Percentiles rank a stretch among this genome's conserved stretches.
phyloP scores from a whole-genome alignment of 2,888 invertebrate genomes.

The Orthosia gracilis region DNA sequence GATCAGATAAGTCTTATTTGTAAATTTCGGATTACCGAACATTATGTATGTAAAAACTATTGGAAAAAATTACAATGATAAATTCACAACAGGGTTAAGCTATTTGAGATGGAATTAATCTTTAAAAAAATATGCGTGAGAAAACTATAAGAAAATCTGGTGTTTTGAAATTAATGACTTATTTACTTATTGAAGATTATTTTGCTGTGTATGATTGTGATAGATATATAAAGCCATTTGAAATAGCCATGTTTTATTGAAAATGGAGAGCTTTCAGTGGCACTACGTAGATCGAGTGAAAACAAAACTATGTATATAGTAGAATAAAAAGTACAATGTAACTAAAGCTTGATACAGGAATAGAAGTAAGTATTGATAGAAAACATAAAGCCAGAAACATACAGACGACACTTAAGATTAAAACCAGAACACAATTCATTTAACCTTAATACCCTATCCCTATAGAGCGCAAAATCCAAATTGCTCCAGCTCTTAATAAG shows the following conservation, averaged over 20 bases:
- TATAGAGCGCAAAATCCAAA: slow-evolving; percentile 31
- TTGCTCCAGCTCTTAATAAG: slow-evolving; percentile 50
- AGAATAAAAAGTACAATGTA: background rate
- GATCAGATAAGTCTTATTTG: slow-evolving; percentile 50
- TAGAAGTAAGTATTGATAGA: background rate
- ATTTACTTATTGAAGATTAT: slow-evolving; percentile 21
- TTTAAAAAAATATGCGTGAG: slow-evolving; percentile 42
- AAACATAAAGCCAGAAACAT: background rate
- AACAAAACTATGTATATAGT: background rate
- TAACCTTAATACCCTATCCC: slow-evolving; percentile 13
- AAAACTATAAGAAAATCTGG: slow-evolving; percentile 22
- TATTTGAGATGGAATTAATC: slow-evolving; percentile 46
- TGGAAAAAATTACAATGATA: slow-evolving; percentile 46
- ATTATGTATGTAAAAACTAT: slow-evolving; percentile 41
- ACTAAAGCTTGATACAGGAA: background rate
- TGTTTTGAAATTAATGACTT: slow-evolving; percentile 17
- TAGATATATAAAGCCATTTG: slow-evolving; percentile 5
- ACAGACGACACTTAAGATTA: slow-evolving; percentile 23
- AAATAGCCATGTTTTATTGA: background rate
- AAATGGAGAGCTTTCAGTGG: background rate
- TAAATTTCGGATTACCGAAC: slow-evolving; percentile 34
- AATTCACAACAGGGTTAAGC: slow-evolving; percentile 50
- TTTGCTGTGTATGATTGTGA: slow-evolving; percentile 21
- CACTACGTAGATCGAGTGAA: background rate
- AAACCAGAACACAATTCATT: slow-evolving; percentile 35